Evolutionary conservation across 2,888 invertebrate species (phyloP).

Genomic region (Drosophila prostipennis): DNA sequence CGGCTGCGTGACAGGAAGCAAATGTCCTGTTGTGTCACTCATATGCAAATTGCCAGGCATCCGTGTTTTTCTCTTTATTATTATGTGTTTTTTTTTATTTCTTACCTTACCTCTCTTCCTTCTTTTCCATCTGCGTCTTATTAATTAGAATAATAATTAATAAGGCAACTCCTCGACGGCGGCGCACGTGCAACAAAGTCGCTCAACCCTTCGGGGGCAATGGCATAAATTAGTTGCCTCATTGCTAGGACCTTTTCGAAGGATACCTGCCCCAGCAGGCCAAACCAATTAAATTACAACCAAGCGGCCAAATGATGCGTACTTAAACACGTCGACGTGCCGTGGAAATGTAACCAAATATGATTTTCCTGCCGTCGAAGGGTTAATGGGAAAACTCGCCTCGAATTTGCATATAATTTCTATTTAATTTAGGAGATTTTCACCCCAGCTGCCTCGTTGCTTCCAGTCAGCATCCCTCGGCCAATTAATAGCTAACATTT

Average conservation of each 20-base stretch:
- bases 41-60: conserved; percentile 74
- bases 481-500: conserved; percentile 56
- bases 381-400: conserved; percentile 69
- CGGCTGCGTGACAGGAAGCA: conserved; percentile 72
- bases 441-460: conserved; percentile 58
- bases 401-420: conserved; percentile 79
- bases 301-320: conserved; percentile 77
- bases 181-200: conserved; percentile 57
- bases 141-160: conserved; percentile 81
- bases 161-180: conserved; percentile 69
- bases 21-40: conserved; percentile 80
- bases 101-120: conserved; percentile 3
- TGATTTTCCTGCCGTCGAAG: conserved; percentile 52
- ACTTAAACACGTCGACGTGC: conserved; percentile 80
- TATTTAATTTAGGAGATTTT: conserved; percentile 61
- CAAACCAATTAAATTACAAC: conserved; percentile 78
- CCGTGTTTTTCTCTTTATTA: conserved; percentile 40
- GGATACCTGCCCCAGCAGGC: conserved; percentile 60
- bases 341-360: conserved; percentile 68
- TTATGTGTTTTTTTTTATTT: conserved; percentile 17
- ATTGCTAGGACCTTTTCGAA: conserved; percentile 46
- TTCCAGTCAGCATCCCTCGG: conserved; percentile 50
- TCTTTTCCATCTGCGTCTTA: conserved; percentile 57
- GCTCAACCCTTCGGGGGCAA: conserved; percentile 55
- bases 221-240: conserved; percentile 75